Base-by-base conservation (phyloP, 1,140 invertebrate species). In the Drosophila sp. region DNA sequence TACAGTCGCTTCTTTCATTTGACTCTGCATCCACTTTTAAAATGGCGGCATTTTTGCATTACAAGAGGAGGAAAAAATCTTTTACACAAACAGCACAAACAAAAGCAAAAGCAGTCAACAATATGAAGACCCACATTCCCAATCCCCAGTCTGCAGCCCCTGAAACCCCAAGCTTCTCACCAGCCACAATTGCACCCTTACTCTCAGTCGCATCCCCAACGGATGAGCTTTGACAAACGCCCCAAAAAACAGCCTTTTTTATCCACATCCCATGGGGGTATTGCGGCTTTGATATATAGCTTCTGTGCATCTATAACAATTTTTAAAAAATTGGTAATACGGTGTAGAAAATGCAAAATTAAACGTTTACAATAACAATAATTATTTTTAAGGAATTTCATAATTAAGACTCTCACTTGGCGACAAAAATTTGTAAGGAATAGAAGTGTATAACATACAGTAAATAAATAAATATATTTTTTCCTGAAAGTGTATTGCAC, bases 1-100 rank as follows among this genome's bases (percentile, higher is more conserved):
- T 58, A 63, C 18, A n/a, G 34, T 21, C 41, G 43, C 50, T 32
- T 66, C 69, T 50, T 57, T 36, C 18, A 41, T 36, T 34, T 53
- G 50, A 61, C 51, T 40, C 45, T 58, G 41, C 67, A 72, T 71
- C 70, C 78, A 54, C 56, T 78, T 83, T 63, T 66, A 83, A 82
- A 82, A 82, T 82, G 79, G 75, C 80, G 71, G 79, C 61, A 63
- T 78, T 77, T 78, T 76, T 82, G 81, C 79, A 81, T 78, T 82
- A 78, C 79, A 83, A 29, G 43, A 32, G 25, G 16, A 18, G 21
- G 13, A 18, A 59, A 56, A 67, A 54, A 82, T 78, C 80, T 70
- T 82, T 82, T 83, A 36, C 72, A 81, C 80, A 82, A 82, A 75
- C 79, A 82, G 80, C 79, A 65, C 66, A 82, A 83, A 82, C 79